Base-by-base conservation (phyloP, 1,140 invertebrate species). In the Saccostrea echinata region DNA sequence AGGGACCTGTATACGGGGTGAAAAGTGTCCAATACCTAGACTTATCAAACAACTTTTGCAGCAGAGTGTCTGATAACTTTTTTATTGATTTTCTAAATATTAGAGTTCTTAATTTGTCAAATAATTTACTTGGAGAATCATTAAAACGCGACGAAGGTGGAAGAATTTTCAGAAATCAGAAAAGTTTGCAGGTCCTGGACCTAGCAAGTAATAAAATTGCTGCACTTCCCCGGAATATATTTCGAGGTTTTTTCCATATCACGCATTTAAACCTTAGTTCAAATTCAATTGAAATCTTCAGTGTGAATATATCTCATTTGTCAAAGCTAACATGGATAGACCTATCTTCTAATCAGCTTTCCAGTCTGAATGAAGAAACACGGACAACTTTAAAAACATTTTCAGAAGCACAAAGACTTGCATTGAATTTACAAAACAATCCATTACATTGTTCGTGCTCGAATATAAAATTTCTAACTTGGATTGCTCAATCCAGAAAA, bases 11-110 rank as follows among this genome's bases (percentile, higher is more conserved):
- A 18, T n/a, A 55, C 3, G 52, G 21, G 3, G 1, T 89, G 6
- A 6, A n/a, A 18, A 53, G 68, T 35, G 2, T 86, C 3, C 13
- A 89, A 57, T 24, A 76, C 53, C 6, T 89, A 13, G 81, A 89
- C 71, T 35, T 89, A 30, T 86, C 85, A 43, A 57, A 89, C 51
- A 89, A 89, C 61, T 86, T 76, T 13, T 89, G 88, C 64, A 76
- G 52, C 3, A 80, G 81, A 4, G 35, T 89, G 0, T 86, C 88
- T 1, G 71, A 57, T 1, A 3, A 76, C 21, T 89, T 89, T 51
- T 84, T 89, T 18, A 21, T 61, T 30, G 12, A 43, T n/a, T n/a
- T 61, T 80, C 51, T 18, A 43, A 85, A 76, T 76, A 1, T 86
- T 1, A 51, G 27, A 51, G 64, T 13, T 9, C 64, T 89, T 1